phyloP scores from a whole-genome alignment of 2,888 invertebrate species.

The Onthophagus sagittarius region DNA sequence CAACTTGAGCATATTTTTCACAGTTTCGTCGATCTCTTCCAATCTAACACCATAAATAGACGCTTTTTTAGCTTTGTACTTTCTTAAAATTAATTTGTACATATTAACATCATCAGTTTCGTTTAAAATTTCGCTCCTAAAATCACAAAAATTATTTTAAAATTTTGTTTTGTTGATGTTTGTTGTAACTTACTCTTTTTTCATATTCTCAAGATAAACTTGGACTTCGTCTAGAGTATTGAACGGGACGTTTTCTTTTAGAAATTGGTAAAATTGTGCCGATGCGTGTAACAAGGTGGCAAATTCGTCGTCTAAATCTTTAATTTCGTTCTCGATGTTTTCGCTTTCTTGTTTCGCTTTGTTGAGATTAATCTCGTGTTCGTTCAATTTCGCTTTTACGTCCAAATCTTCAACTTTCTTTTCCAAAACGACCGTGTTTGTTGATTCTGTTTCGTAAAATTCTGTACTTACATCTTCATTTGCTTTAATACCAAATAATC shows the following conservation, averaged over 20 bases:
- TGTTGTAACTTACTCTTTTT: constrained; percentile 33
- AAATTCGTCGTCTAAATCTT: constrained; percentile 12
- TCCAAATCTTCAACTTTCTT: constrained; percentile 6
- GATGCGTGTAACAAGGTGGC: constrained; percentile 24
- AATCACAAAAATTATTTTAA: background rate
- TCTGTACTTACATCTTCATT: background rate
- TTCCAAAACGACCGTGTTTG: background rate
- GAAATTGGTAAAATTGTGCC: constrained; percentile 41
- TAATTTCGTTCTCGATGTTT: background rate
- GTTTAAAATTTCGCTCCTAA: constrained; percentile 10
- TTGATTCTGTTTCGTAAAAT: background rate
- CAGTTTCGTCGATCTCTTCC: background rate
- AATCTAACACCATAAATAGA: constrained; percentile 4
- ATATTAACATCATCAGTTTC: constrained; percentile 6
- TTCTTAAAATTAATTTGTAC: background rate
- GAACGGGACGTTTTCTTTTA: constrained; percentile 40
- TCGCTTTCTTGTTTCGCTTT: constrained; percentile 3
- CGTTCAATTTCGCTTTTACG: constrained; percentile 6
- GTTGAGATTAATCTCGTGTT: background rate
- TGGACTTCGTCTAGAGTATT: constrained; percentile 40
- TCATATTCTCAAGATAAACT: constrained; percentile 38
- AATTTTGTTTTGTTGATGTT: background rate
- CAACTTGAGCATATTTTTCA: constrained; percentile 6
- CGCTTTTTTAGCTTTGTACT: constrained; percentile 15
- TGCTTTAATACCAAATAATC: background rate